Percentiles rank a stretch among this genome's conserved stretches.
These are phyloP conservation scores for Puffinus mauretanicus DNA, from an alignment of 2,113 vertebrate species.

Conservation along the genomic window DNA sequence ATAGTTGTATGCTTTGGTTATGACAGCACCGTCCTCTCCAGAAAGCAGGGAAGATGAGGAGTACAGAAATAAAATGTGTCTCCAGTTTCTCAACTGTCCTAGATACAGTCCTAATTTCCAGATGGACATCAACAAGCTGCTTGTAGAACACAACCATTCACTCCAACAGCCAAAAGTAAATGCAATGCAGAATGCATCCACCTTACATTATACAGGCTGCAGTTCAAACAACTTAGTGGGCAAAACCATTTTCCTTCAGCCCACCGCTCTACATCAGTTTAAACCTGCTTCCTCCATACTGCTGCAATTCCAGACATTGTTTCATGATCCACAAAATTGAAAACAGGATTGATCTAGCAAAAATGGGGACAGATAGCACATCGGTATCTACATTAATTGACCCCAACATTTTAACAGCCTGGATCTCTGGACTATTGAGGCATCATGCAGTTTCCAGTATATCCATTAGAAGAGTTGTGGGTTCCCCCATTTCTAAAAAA, in stretches of 20 bases:
- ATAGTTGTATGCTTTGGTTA: not conserved
- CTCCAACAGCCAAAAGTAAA: not conserved
- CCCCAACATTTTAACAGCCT: not conserved
- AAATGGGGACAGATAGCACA: not conserved
- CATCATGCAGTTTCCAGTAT: not conserved
- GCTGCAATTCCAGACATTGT: not conserved
- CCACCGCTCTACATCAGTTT: not conserved
- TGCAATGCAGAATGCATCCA: not conserved
- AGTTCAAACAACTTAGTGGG: not conserved
- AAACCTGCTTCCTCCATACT: not conserved
- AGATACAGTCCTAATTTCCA: not conserved
- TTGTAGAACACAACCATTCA: not conserved
- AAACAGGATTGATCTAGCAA: not conserved
- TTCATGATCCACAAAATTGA: not conserved
- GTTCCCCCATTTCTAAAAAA: too few species aligned
- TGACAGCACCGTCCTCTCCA: not conserved
- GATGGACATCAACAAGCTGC: not conserved
- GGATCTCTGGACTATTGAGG: not conserved
- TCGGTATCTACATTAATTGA: rapidly evolving
- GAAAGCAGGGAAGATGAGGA: not conserved
- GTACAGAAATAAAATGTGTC: not conserved
- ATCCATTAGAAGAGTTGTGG: not conserved
- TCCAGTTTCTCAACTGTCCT: not conserved
- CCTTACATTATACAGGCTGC: not conserved
- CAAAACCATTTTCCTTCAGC: not conserved